Conservation (phyloP, 2,797 vertebrate species). For the Rhinogobio ventralis region DNA sequence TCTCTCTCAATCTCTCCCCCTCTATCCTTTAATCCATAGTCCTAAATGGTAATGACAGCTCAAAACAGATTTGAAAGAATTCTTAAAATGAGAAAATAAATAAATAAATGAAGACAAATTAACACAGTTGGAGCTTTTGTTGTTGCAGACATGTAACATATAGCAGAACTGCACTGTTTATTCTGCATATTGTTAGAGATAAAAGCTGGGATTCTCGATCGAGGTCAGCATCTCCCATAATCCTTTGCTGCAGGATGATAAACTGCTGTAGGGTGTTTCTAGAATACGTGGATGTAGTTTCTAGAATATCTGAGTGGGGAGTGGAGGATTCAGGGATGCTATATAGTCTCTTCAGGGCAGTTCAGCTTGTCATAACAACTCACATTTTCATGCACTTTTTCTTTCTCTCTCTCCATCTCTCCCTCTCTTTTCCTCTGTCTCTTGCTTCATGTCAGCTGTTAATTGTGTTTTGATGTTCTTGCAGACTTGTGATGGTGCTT, state of each 20-base stretch:
- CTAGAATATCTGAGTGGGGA: slow-evolving; percentile 32
- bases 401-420: slow-evolving; percentile 29
- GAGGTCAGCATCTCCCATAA: slow-evolving; percentile 31
- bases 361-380: slow-evolving; percentile 62
- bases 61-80: slow-evolving; percentile 12
- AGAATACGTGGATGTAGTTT: slow-evolving; percentile 32
- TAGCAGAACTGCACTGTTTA: neutral
- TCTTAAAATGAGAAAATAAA: slow-evolving; percentile 10
- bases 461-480: slow-evolving; percentile 97
- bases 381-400: slow-evolving; percentile 46
- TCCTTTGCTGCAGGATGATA: slow-evolving; percentile 35
- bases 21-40: slow-evolving; percentile 1
- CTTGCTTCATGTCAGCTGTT: slow-evolving; percentile 88
- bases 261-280: slow-evolving; percentile 41
- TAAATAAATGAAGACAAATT: neutral
- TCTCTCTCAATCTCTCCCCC: neutral
- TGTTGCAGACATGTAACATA: neutral
- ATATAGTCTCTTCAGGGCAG: slow-evolving; percentile 51
- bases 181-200: slow-evolving; percentile 13
- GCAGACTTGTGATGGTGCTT: slow-evolving; percentile 84
- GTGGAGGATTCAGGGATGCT: slow-evolving; percentile 21
- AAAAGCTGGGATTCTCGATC: slow-evolving; percentile 34
- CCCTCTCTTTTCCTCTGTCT: slow-evolving; percentile 66
- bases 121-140: slow-evolving; percentile 18
- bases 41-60: slow-evolving; percentile 41